These are phyloP conservation scores for Phoxinus phoxinus DNA, from an alignment of 2,113 vertebrate species.

Conservation along the genomic window DNA sequence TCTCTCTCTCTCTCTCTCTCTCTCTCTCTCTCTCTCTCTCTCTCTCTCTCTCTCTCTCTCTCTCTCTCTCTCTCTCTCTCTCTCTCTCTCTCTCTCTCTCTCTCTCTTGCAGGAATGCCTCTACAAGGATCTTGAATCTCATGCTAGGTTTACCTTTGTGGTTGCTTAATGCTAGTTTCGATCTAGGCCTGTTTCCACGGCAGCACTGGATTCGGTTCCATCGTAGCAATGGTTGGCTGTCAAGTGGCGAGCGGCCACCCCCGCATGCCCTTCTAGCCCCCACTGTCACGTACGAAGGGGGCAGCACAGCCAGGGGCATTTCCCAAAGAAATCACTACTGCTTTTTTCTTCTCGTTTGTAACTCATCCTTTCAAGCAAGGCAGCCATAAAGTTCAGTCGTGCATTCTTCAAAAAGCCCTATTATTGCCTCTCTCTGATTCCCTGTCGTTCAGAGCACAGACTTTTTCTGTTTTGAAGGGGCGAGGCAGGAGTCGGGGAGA, in stretches of 20 bases:
- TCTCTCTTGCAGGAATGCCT: background rate
- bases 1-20: no score
- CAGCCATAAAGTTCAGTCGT: conserved; percentile 79
- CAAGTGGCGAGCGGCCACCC: conserved; percentile 19
- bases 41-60: background rate
- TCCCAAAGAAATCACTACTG: conserved; percentile 73
- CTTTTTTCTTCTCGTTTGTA: conserved; percentile 75
- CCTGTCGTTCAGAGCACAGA: conserved; percentile 72
- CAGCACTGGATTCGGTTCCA: conserved; percentile 38
- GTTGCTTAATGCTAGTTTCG: conserved; percentile 3
- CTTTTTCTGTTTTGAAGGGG: conserved; percentile 71
- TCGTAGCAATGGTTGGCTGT: conserved; percentile 1
- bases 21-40: background rate
- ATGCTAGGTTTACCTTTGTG: conserved; percentile 15
- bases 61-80: background rate
- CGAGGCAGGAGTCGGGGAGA: conserved; percentile 66
- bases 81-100: background rate
- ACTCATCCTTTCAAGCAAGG: conserved; percentile 79
- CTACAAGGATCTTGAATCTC: background rate
- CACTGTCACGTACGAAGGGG: conserved; percentile 63
- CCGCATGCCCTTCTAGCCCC: conserved; percentile 3
- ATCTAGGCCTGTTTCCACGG: conserved; percentile 10
- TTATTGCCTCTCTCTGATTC: conserved; percentile 78
- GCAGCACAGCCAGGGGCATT: conserved; percentile 69
- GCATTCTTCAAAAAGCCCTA: conserved; percentile 78